Conservation (phyloP, 92 coral and sea anemone genomes). For the Epizoanthus fatuus region DNA sequence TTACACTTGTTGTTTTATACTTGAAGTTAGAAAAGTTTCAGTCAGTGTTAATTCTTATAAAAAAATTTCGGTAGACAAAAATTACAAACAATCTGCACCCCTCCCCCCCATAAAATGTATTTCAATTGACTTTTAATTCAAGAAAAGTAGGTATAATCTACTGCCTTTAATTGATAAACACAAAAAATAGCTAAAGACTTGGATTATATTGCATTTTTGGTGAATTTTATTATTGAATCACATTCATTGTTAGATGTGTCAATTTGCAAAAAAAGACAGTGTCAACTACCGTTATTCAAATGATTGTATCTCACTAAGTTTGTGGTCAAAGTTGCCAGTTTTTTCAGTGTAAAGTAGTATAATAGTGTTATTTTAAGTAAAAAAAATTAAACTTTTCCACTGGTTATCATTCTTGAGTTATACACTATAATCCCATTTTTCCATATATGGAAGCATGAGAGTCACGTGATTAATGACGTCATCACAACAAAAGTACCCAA, state of each 20-base stretch:
- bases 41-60: neutral
- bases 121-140: neutral
- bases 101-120: slow-evolving; percentile 5
- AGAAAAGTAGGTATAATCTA: neutral
- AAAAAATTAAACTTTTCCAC: slow-evolving; percentile 1
- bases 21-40: too few species aligned
- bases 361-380: neutral
- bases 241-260: neutral
- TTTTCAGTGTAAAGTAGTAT: slow-evolving; percentile 13
- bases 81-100: slow-evolving; percentile 6
- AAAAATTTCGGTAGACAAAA: neutral
- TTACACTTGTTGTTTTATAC: neutral
- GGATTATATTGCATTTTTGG: slow-evolving; percentile 6
- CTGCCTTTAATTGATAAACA: too few species aligned
- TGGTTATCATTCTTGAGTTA: neutral
- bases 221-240: neutral
- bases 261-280: neutral
- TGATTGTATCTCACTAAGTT: slow-evolving; percentile 8
- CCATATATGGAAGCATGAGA: slow-evolving; percentile 14
- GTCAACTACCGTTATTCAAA: slow-evolving; percentile 29
- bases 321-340: slow-evolving; percentile 7
- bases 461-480: slow-evolving; percentile 14
- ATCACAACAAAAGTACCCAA: slow-evolving; percentile 22
- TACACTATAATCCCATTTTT: neutral
- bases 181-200: too few species aligned